Evolutionary conservation across 2,113 vertebrate species (phyloP), one percentile per base, ranked within the genome.

Genomic region (Dicentrarchus labrax): DNA sequence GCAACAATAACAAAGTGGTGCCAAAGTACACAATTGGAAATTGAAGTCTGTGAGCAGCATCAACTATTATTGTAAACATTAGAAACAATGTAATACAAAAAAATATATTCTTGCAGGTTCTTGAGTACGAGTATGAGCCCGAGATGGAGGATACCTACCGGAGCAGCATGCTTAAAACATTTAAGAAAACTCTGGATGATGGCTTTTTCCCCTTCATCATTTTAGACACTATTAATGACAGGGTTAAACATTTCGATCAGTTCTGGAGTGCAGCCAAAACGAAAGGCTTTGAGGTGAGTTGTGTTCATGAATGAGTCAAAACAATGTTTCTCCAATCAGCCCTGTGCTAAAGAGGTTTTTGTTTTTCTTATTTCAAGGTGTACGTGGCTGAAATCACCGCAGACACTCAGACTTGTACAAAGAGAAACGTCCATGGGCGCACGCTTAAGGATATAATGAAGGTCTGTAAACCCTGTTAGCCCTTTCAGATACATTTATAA

Each of bases 261-360:
- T 99, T 99, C 90, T 99, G 98, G 98, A 99, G 98, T 71, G 97
- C 98, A 80, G 98, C 98, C 67, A 99, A 99, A 95, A 99, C 98
- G 7, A 99, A 99, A 91, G 98, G 98, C 2, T 99, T 99, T 94
- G 98, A 99, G 97, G 98, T 99, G 94, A 89, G 87, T 45, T 51
- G 48, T 43, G 15, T 12, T 53, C 6, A 61, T 9, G 6, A 48
- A 6, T 69, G 4, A n/a, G 3, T 50, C 2, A 1, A 17, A 30
- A 60, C 22, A 15, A 43, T 1, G 3, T 13, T 4, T 66, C 15
- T 74, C 69, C 8, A 0, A 0, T 68, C 6, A 22, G 13, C 9
- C 16, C 4, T 67, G 1, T 45, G 22, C 66, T 84, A 12, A 82
- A 71, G 17, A 56, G 2, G 2, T 39, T 71, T 68, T 53, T 62